These are phyloP conservation scores for Triplophysa siluroides DNA, from an alignment of 2,113 vertebrate genomes.

Conservation along the genomic window DNA sequence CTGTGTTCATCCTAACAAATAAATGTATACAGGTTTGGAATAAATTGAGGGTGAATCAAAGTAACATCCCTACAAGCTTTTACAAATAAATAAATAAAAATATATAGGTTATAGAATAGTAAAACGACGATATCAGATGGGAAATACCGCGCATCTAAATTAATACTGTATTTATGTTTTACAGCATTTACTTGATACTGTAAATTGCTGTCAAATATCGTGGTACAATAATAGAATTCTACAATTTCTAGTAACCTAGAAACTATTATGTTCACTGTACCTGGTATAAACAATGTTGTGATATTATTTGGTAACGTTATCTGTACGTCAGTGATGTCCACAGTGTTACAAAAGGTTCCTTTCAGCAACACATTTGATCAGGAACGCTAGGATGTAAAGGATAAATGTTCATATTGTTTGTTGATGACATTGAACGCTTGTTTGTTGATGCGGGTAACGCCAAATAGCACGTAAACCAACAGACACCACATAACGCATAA, in stretches of 20 bases:
- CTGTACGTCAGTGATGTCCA: too few species aligned
- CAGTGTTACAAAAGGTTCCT: not conserved
- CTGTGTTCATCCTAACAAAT: too few species aligned
- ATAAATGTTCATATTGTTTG: not conserved
- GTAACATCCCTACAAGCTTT: not conserved
- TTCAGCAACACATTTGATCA: not conserved
- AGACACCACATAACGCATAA: not conserved
- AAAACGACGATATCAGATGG: not conserved
- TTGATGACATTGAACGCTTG: constrained; percentile 11
- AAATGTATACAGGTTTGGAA: too few species aligned
- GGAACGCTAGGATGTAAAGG: not conserved
- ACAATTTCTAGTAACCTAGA: too few species aligned
- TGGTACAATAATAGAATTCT: not conserved
- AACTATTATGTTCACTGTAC: too few species aligned
- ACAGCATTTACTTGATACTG: not conserved
- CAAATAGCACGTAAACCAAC: not conserved
- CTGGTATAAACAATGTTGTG: too few species aligned
- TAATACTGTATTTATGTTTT: not conserved
- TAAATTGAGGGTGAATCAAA: too few species aligned
- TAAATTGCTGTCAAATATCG: not conserved
- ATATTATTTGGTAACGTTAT: too few species aligned
- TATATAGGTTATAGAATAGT: not conserved
- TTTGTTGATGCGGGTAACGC: constrained; percentile 9
- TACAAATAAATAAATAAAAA: not conserved
- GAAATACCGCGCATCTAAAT: not conserved